Evolutionary conservation across 1,140 invertebrate genomes (phyloP), one percentile per base, ranked within the genome.

Genomic region (Diachasma alloeum): DNA sequence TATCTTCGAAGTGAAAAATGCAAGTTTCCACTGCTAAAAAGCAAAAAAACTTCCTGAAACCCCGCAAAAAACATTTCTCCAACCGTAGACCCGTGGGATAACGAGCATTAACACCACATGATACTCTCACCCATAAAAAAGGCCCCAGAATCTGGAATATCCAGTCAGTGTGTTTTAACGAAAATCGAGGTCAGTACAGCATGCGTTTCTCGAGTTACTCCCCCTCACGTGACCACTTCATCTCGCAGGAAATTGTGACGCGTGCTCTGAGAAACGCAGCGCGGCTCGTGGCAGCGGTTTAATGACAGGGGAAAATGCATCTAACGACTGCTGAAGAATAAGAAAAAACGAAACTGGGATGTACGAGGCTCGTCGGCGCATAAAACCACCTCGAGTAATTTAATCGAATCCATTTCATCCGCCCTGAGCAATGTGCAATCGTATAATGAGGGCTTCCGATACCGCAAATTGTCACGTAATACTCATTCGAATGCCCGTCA

Each of bases 161-260:
- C 4, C 31, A 37, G 53, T 80, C 80, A 77, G 66, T 81, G 80
- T 80, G 76, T 80, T 84, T 85, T 39, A 84, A 84, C 73, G 4
- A 19, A 77, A 82, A 86, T 86, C 77, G 85, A 85, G 83, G 84
- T 86, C 84, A 86, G 85, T 84, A 83, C 79, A 80, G 78, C 78
- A 68, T 83, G 81, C 83, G 81, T 84, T 83, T 81, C 82, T 81
- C 75, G 81, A 37, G 15, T 68, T 68, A 37, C 26, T 31, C 4
- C 13, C 17, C 26, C 26, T 68, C 36, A 68, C 66, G 36, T 68
- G 66, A 68, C 36, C n/a, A 39, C 15, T 68, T 68, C 31, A 68
- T 68, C 66, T 68, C 66, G 36, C 36, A 39, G 36, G 31, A 68
- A 68, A 68, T 68, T 8, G 36, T 68, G 66, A 68, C 66, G 66